A percentile compares a stretch with the other conserved stretches of the same genome.
These are phyloP conservation scores for Lepus timidus DNA, from an alignment of 2,113 vertebrate species.

Conservation along the genomic window DNA sequence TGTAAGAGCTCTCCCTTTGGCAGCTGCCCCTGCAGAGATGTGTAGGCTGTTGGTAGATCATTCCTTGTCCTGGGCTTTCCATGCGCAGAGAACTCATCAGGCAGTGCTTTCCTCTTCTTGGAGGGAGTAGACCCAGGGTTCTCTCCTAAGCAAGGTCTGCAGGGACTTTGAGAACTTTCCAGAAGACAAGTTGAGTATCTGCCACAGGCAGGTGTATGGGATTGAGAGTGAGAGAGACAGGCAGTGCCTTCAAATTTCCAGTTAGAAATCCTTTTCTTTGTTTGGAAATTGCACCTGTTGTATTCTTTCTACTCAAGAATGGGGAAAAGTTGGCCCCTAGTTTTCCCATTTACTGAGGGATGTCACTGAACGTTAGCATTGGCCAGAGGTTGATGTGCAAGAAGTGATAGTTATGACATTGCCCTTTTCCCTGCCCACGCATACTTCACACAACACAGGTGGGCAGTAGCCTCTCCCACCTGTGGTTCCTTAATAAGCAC, in stretches of 20 bases:
- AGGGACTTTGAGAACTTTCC: constrained; percentile 2
- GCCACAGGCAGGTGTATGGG: neutral
- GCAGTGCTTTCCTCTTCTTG: neutral
- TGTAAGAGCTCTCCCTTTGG: neutral
- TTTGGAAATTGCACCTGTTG: constrained; percentile 25
- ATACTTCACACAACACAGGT: neutral
- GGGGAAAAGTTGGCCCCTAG: neutral
- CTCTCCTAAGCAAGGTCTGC: neutral
- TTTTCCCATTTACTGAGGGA: neutral
- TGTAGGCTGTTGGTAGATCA: neutral
- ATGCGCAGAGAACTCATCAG: neutral
- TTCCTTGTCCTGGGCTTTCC: neutral
- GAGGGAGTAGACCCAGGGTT: neutral
- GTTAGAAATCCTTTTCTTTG: constrained; percentile 17
- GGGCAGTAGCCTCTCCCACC: neutral
- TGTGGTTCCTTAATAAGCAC: neutral
- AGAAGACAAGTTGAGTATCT: neutral
- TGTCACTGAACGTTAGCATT: neutral
- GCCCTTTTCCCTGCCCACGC: neutral
- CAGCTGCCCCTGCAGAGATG: neutral
- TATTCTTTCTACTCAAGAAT: constrained; percentile 19
- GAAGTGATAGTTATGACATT: neutral
- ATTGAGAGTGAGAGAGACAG: neutral
- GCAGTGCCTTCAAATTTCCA: neutral
- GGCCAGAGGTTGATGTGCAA: neutral